phyloP scores from a whole-genome alignment of 2,888 invertebrate genomes.

The Hirudinaria manillensis region DNA sequence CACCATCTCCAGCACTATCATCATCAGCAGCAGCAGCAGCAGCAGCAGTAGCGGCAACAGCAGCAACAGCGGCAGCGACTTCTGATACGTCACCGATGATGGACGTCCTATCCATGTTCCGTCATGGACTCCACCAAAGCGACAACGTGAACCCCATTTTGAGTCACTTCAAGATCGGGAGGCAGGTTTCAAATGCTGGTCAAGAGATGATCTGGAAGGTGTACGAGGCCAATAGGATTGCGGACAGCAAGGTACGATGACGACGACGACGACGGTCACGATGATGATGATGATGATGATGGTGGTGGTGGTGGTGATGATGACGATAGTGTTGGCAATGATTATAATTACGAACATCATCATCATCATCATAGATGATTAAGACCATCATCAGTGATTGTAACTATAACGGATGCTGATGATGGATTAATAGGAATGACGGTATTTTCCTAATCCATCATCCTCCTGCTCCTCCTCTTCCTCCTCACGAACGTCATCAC shows the following conservation, averaged over 20 bases:
- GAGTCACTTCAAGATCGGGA: slow-evolving; percentile 78
- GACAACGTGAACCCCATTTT: slow-evolving; percentile 66
- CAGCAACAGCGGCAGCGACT: neutral
- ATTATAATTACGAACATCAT: neutral
- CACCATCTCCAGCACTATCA: neutral
- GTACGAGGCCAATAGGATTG: slow-evolving; percentile 79
- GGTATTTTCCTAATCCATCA: no score
- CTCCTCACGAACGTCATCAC: no score
- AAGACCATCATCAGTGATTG: no score
- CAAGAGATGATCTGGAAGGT: slow-evolving; percentile 87
- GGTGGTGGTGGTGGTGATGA: neutral
- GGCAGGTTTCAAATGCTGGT: slow-evolving; percentile 72
- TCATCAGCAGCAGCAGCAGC: slow-evolving; percentile 1
- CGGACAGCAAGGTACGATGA: slow-evolving; percentile 75
- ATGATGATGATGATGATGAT: neutral
- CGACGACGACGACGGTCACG: neutral
- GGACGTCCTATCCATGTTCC: slow-evolving; percentile 37
- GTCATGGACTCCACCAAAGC: slow-evolving; percentile 39
- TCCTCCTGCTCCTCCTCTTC: no score
- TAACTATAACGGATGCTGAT: neutral
- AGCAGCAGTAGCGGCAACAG: neutral
- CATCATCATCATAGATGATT: no score
- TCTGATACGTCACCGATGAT: neutral
- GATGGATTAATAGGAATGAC: neutral
- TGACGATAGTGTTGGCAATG: slow-evolving; percentile 7